Conservation (phyloP, 2,113 vertebrate species). For the Tragelaphus imberbis region DNA sequence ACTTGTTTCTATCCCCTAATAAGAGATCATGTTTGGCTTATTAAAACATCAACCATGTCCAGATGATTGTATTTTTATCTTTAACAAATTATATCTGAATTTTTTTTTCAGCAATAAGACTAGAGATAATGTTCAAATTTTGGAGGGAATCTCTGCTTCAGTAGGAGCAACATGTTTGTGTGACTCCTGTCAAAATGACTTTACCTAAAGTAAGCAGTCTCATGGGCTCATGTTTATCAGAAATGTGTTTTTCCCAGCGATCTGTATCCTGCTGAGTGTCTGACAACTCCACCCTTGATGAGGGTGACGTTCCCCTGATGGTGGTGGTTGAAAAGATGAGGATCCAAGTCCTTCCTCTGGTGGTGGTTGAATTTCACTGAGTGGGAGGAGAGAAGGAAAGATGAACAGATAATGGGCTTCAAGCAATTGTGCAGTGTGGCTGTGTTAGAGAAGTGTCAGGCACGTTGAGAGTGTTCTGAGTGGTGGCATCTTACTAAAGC, state of each 20-base stretch:
- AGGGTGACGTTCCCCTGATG: conserved; percentile 43
- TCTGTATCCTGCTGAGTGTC: conserved; percentile 46
- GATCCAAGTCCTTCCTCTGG: neutral
- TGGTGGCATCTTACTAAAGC: neutral
- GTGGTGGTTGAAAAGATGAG: conserved; percentile 39
- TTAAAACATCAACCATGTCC: conserved; percentile 64
- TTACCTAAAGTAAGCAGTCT: conserved; percentile 64
- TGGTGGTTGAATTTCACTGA: neutral
- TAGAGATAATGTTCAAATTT: conserved; percentile 67
- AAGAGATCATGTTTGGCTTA: conserved; percentile 63
- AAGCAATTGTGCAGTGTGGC: neutral
- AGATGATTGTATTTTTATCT: conserved; percentile 67
- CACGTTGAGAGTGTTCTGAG: neutral
- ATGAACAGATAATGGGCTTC: neutral
- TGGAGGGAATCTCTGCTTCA: conserved; percentile 64
- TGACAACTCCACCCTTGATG: conserved; percentile 55
- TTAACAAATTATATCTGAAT: conserved; percentile 66
- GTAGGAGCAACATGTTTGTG: conserved; percentile 64
- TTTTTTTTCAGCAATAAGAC: conserved; percentile 65
- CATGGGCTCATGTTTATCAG: conserved; percentile 65
- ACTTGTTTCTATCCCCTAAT: neutral
- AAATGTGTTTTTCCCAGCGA: conserved; percentile 53
- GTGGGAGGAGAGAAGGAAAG: neutral
- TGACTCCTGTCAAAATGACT: conserved; percentile 70
- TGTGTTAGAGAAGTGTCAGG: neutral